Conservation (phyloP, 2,113 vertebrate species). For the Chloropsis cyanopogon region DNA sequence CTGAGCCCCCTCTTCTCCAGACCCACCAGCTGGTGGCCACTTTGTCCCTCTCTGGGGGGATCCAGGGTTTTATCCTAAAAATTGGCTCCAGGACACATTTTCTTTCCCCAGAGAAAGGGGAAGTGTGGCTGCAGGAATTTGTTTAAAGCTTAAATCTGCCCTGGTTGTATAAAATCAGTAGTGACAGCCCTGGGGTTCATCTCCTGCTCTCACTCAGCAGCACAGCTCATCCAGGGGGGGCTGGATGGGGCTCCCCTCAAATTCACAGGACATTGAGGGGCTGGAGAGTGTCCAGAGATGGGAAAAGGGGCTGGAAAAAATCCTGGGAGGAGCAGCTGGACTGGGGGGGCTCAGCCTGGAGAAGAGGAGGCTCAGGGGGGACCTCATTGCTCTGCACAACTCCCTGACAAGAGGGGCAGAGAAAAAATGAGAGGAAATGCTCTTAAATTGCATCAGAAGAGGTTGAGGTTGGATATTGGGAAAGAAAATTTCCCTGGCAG, state of each 20-base stretch:
- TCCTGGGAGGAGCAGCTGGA: neutral
- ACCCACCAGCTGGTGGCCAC: neutral
- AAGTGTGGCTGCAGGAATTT: neutral
- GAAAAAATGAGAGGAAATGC: neutral
- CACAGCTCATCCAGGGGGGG: too few species aligned
- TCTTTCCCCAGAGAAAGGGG: neutral
- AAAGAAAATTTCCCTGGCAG: too few species aligned
- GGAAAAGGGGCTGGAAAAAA: neutral
- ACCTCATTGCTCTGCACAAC: too few species aligned
- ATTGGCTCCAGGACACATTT: neutral
- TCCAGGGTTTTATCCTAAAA: neutral
- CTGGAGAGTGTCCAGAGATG: neutral
- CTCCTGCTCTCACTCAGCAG: neutral
- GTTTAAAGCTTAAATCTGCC: neutral
- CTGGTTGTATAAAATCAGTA: neutral
- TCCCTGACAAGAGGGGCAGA: too few species aligned
- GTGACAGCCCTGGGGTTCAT: neutral
- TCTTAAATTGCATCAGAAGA: neutral
- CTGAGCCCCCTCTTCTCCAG: neutral
- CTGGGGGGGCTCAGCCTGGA: neutral
- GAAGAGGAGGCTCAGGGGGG: neutral
- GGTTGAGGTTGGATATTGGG: too few species aligned
- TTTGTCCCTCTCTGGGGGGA: neutral
- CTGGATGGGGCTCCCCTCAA: too few species aligned
- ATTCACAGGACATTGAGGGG: too few species aligned